Conservation (phyloP, 2,797 vertebrate genomes). For the Malacoctenus gilli region DNA sequence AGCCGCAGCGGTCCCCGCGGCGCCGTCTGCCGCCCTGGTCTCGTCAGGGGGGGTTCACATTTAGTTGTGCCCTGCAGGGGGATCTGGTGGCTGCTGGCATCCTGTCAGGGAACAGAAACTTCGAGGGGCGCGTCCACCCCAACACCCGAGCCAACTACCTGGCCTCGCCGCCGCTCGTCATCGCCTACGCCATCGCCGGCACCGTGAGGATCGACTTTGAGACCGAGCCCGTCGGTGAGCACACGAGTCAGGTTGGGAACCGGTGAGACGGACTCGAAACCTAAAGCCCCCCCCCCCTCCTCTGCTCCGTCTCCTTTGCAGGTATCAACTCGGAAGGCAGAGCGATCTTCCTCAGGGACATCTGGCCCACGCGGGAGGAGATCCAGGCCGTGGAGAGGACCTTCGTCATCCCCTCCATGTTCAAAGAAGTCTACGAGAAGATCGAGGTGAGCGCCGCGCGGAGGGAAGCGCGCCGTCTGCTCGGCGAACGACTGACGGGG, state of each 20-base stretch:
- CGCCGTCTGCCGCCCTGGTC: no score
- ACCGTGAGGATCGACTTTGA: slow-evolving; percentile 93
- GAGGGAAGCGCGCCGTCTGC: no score
- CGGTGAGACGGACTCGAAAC: no score
- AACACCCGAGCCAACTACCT: slow-evolving; percentile 97
- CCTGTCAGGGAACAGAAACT: slow-evolving; percentile 96
- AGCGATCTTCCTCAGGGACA: slow-evolving; percentile 90
- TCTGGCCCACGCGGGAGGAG: slow-evolving; percentile 95
- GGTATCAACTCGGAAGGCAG: slow-evolving; percentile 85
- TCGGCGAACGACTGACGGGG: no score
- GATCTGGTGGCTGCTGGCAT: slow-evolving; percentile 93
- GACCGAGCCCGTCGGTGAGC: slow-evolving; percentile 90
- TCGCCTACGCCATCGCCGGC: slow-evolving; percentile 95
- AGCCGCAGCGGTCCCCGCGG: no score
- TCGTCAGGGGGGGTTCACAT: background rate
- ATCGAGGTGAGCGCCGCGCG: slow-evolving; percentile 95
- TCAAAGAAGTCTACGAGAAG: slow-evolving; percentile 97
- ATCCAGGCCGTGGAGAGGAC: slow-evolving; percentile 90
- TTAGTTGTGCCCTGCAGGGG: slow-evolving; percentile 76
- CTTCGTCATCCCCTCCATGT: slow-evolving; percentile 96
- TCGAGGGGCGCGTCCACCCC: slow-evolving; percentile 96
- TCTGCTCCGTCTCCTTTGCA: slow-evolving; percentile 41
- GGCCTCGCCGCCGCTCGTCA: slow-evolving; percentile 93
- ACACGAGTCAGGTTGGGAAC: no score
- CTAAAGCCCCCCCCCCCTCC: no score